Conservation (phyloP, 2,888 invertebrate genomes). For the Cephus pygmeus region DNA sequence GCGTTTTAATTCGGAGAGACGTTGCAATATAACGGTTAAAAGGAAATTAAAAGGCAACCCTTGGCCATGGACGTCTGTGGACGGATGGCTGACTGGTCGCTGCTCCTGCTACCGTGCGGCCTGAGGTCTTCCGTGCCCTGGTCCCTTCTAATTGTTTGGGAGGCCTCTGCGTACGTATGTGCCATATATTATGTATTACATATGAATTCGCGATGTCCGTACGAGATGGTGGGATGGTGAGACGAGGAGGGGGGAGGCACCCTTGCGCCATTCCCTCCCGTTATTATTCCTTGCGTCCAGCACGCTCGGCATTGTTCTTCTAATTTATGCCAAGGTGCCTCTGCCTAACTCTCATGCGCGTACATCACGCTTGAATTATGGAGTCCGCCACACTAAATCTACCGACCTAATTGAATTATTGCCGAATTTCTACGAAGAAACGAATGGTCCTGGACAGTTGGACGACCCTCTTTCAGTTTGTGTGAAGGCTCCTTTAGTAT, state of each 20-base stretch:
- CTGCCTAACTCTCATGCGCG: constrained; percentile 23
- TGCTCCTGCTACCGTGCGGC: constrained; percentile 15
- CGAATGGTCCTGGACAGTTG: background rate
- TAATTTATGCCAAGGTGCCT: constrained; percentile 57
- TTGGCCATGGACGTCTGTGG: constrained; percentile 20
- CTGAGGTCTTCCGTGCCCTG: background rate
- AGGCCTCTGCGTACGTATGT: constrained; percentile 41
- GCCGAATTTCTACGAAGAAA: constrained; percentile 44
- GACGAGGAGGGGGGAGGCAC: background rate
- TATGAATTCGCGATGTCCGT: constrained; percentile 35
- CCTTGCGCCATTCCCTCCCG: background rate
- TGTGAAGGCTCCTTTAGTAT: background rate
- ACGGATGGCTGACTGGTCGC: constrained; percentile 22
- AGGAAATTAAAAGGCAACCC: constrained; percentile 54
- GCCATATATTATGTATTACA: constrained; percentile 24
- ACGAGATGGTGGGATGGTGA: background rate
- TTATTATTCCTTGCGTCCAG: constrained; percentile 9
- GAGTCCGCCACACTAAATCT: constrained; percentile 57
- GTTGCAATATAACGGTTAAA: constrained; percentile 59
- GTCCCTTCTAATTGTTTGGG: constrained; percentile 59
- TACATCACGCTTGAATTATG: constrained; percentile 60
- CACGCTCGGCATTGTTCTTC: constrained; percentile 54
- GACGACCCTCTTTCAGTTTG: background rate
- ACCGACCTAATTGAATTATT: constrained; percentile 61
- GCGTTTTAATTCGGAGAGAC: constrained; percentile 51